phyloP scores from a whole-genome alignment of 1,140 invertebrate genomes.

The Holotrichia oblita region DNA sequence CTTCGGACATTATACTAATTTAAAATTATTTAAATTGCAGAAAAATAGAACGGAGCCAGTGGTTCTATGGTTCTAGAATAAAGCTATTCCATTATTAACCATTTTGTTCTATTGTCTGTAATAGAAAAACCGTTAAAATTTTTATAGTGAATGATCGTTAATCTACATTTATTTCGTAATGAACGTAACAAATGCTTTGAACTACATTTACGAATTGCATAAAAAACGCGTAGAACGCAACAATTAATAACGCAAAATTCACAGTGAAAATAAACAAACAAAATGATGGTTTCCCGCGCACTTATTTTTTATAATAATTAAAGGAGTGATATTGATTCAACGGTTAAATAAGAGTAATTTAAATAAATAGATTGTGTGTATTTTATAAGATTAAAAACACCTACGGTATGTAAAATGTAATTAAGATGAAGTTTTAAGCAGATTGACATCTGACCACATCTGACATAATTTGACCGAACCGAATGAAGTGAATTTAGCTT shows the following conservation, averaged over 20 bases:
- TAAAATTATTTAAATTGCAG: background rate
- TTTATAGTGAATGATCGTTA: background rate
- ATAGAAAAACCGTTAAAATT: background rate
- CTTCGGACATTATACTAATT: background rate
- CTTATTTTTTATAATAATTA: background rate
- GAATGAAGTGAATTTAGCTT: too few relatives aligned
- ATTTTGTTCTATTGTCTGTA: background rate
- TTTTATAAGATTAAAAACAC: too few relatives aligned
- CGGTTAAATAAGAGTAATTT: too few relatives aligned
- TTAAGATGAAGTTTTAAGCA: too few relatives aligned
- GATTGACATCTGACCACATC: too few relatives aligned
- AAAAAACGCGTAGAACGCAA: background rate
- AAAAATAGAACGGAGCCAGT: background rate
- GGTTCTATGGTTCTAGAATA: too few relatives aligned
- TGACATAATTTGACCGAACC: too few relatives aligned
- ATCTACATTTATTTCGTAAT: background rate
- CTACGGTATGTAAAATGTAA: too few relatives aligned
- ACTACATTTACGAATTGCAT: background rate
- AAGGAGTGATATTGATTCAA: too few relatives aligned
- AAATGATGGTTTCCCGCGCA: constrained; percentile 6
- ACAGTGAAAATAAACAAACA: background rate
- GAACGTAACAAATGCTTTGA: background rate
- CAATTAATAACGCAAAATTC: background rate
- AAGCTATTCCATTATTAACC: background rate
- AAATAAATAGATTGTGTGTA: too few relatives aligned